Conservation (phyloP, 1,140 invertebrate species). For the Drosophila varians region DNA sequence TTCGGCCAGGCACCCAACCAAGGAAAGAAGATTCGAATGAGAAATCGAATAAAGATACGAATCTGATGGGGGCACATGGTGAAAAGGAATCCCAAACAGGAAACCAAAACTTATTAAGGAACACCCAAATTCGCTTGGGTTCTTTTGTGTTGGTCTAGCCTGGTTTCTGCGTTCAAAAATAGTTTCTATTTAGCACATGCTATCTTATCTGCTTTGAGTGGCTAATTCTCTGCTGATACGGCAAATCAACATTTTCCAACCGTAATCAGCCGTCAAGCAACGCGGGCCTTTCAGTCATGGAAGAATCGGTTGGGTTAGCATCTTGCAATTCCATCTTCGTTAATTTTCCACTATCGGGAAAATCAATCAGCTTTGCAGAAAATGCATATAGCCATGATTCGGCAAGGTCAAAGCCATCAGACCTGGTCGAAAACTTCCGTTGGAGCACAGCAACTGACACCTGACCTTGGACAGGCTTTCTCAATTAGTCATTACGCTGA, state of each 20-base stretch:
- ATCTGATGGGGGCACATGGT: constrained; percentile 9
- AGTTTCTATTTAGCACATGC: constrained; percentile 22
- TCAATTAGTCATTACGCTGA: constrained; percentile 40
- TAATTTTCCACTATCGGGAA: constrained; percentile 22
- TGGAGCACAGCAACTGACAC: constrained; percentile 1
- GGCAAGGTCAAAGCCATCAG: constrained; percentile 56
- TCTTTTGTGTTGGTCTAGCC: background rate
- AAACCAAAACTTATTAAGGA: constrained; percentile 21
- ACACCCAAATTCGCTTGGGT: background rate
- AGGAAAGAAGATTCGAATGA: constrained; percentile 13
- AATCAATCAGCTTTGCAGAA: constrained; percentile 41
- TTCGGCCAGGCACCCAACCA: background rate
- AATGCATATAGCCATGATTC: constrained; percentile 12
- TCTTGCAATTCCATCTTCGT: constrained; percentile 28
- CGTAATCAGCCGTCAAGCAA: constrained; percentile 10
- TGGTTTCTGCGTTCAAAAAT: background rate
- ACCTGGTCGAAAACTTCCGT: constrained; percentile 25
- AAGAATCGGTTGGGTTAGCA: constrained; percentile 7
- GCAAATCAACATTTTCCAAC: background rate
- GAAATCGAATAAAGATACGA: constrained; percentile 27
- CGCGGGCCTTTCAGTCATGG: background rate
- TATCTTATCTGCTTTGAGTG: constrained; percentile 28
- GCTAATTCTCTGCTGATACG: constrained; percentile 13
- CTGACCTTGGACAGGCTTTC: constrained; percentile 20
- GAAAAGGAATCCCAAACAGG: constrained; percentile 12